Base-by-base conservation (phyloP, 2,888 invertebrate species). In the Drosophila stalkeri region DNA sequence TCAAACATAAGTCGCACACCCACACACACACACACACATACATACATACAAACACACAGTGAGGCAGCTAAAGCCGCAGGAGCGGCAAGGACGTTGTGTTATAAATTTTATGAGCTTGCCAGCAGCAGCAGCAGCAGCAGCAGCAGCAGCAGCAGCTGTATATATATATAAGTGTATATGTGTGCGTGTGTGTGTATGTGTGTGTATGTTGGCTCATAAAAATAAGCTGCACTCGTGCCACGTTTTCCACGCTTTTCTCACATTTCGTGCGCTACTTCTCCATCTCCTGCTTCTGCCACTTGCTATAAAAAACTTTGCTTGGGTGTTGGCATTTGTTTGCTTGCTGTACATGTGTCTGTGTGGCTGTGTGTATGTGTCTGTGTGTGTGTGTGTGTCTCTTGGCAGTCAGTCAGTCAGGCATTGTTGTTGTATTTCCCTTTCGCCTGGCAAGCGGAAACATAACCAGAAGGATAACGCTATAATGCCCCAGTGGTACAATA, bases 401-500 rank as follows among this genome's bases (percentile, higher is more conserved):
- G 86, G 90, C 86, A 89, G 85, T 87, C 85, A 89, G 85, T 85
- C 85, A 88, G 88, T 85, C 85, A 89, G 89, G 68, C 87, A 88
- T 87, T 85, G 84, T 86, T 90, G 89, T 65, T 75, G 87, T 80
- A 57, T 65, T 72, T 72, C 56, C 66, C 57, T 54, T 54, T 41
- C 49, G 41, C 47, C 33, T 90, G 91, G 85, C 90, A 91, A 89
- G 91, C 92, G 92, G 92, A 92, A 92, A 91, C 92, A 91, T 90
- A 92, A 92, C 92, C 92, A 92, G 92, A 92, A 92, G 92, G 92
- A 92, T 92, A 92, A 92, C 92, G 92, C 91, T 92, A 91, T 92
- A 92, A 92, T 91, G 92, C 92, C 90, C 91, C 88, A 90, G 92
- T 91, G 92, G 75, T 92, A 89, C 79, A 90, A 82, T 75, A 81